A percentile compares a stretch with the other conserved stretches of the same genome.
phyloP scores from a whole-genome alignment of 2,888 invertebrate genomes.

The Lottia gigantea region DNA sequence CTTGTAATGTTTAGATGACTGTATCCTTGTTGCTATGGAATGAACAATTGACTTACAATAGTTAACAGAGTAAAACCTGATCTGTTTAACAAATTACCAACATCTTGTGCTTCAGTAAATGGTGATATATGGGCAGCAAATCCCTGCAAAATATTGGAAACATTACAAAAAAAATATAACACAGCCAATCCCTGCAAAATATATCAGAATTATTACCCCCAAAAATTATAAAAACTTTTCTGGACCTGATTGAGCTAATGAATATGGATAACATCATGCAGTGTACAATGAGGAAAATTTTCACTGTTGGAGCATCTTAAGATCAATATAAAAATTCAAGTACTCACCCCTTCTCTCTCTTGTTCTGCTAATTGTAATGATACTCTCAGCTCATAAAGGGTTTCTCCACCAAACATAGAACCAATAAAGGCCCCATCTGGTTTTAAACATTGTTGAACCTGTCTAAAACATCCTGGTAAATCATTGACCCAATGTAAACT shows the following conservation, averaged over 20 bases:
- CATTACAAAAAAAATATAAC: too few relatives aligned
- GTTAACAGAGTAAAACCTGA: slow-evolving; percentile 93
- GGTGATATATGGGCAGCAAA: slow-evolving; percentile 92
- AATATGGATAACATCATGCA: too few relatives aligned
- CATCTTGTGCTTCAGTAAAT: slow-evolving; percentile 85
- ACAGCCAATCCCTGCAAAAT: too few relatives aligned
- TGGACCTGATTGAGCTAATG: too few relatives aligned
- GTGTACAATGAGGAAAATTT: too few relatives aligned
- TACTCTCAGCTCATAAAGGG: slow-evolving; percentile 88
- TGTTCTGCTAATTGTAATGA: slow-evolving; percentile 92
- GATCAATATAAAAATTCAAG: not conserved
- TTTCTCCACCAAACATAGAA: slow-evolving; percentile 94
- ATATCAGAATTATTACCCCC: too few relatives aligned
- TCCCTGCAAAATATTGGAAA: slow-evolving; percentile 71
- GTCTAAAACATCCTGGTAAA: slow-evolving; percentile 79
- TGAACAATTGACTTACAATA: slow-evolving; percentile 75
- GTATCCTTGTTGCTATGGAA: too few relatives aligned
- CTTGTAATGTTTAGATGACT: too few relatives aligned
- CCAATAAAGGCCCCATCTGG: slow-evolving; percentile 94
- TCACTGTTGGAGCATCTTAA: too few relatives aligned
- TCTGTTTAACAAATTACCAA: slow-evolving; percentile 85
- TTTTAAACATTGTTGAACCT: slow-evolving; percentile 76
- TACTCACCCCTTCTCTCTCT: slow-evolving; percentile 72
- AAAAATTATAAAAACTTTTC: too few relatives aligned
- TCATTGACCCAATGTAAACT: slow-evolving; percentile 98